A percentile compares a stretch with the other conserved stretches of the same genome.
These are phyloP conservation scores for Paracanthobrama guichenoti DNA, from an alignment of 2,113 vertebrate species.

Conservation along the genomic window DNA sequence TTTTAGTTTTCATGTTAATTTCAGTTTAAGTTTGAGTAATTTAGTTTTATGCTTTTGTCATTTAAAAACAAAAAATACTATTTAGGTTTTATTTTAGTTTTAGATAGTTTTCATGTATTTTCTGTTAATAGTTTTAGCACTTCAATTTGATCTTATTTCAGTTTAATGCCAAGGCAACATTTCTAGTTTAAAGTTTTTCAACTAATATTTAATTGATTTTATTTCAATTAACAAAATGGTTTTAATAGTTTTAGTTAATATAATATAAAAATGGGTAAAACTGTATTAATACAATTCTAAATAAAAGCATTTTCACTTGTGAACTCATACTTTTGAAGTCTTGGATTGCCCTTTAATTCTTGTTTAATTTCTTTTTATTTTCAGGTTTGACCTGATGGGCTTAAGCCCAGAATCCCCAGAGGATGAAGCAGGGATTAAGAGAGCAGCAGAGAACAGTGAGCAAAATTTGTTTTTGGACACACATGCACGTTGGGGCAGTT, in stretches of 20 bases:
- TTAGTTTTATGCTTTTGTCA: too few species aligned
- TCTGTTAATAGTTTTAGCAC: too few species aligned
- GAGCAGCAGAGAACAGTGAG: slow-evolving; percentile 94
- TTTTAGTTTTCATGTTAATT: too few species aligned
- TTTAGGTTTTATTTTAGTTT: too few species aligned
- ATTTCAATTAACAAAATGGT: too few species aligned
- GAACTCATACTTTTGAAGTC: not conserved
- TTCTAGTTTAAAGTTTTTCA: too few species aligned
- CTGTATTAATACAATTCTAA: not conserved
- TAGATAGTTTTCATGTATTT: too few species aligned
- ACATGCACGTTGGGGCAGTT: not conserved
- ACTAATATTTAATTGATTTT: too few species aligned
- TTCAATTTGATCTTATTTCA: too few species aligned
- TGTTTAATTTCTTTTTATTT: not conserved
- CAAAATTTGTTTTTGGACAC: not conserved
- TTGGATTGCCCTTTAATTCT: not conserved
- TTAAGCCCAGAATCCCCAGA: slow-evolving; percentile 88
- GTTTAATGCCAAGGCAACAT: too few species aligned
- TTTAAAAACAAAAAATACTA: too few species aligned
- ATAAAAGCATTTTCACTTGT: not conserved
- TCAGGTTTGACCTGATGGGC: slow-evolving; percentile 96
- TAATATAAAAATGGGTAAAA: not conserved
- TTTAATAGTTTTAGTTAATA: not conserved
- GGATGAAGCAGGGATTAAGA: slow-evolving; percentile 96
- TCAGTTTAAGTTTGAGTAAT: too few species aligned